Conservation (phyloP, 2,888 invertebrate genomes). For the Drosophila cracens region DNA sequence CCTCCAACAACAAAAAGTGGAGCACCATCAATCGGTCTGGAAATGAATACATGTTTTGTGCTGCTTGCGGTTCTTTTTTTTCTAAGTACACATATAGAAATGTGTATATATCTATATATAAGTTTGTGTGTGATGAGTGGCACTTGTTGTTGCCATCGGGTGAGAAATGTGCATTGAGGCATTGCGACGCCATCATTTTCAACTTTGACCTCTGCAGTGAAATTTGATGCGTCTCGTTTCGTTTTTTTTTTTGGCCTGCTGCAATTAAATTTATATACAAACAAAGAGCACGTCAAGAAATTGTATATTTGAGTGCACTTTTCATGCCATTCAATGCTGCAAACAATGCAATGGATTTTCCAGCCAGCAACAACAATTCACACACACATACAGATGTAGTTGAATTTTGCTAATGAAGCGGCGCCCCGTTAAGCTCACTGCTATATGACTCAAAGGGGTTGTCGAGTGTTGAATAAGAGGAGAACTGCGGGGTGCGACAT, state of each 20-base stretch:
- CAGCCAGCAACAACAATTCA: slow-evolving; percentile 31
- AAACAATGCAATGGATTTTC: slow-evolving; percentile 75
- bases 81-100: background rate
- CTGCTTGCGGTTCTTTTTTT: slow-evolving; percentile 37
- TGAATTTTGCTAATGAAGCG: slow-evolving; percentile 70
- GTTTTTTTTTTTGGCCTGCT: slow-evolving; percentile 66
- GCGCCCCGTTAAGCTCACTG: slow-evolving; percentile 34
- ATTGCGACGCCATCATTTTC: slow-evolving; percentile 51
- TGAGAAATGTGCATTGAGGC: slow-evolving; percentile 61
- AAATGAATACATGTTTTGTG: slow-evolving; percentile 61
- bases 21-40: slow-evolving; percentile 53
- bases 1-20: slow-evolving; percentile 57
- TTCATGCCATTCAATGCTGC: slow-evolving; percentile 76
- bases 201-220: slow-evolving; percentile 77
- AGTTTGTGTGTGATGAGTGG: slow-evolving; percentile 32
- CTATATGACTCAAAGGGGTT: slow-evolving; percentile 67
- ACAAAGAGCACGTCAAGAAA: slow-evolving; percentile 24
- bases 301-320: slow-evolving; percentile 46
- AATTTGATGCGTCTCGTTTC: slow-evolving; percentile 54
- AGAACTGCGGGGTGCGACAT: slow-evolving; percentile 16
- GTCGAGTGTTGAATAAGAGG: slow-evolving; percentile 9
- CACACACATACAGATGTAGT: slow-evolving; percentile 13
- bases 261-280: slow-evolving; percentile 72
- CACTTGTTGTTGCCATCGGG: slow-evolving; percentile 58
- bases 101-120: background rate